Evolutionary conservation across 2,797 vertebrate genomes (phyloP).

Genomic region (Discoglossus pictus): DNA sequence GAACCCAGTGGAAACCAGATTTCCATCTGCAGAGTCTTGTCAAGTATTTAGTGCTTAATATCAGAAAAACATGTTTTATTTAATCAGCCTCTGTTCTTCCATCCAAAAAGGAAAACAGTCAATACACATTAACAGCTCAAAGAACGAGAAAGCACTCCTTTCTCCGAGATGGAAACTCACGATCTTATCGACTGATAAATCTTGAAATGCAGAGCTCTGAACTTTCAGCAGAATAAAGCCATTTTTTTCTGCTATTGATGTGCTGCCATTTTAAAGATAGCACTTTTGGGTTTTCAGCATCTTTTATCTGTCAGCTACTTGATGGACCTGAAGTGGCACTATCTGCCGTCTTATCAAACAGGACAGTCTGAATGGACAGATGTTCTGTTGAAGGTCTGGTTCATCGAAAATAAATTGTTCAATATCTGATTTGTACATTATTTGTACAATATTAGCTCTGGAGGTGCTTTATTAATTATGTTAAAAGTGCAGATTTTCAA

Average conservation of each 20-base stretch:
- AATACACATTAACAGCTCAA: conserved; percentile 83
- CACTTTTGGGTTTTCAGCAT: conserved; percentile 58
- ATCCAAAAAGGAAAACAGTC: conserved; percentile 73
- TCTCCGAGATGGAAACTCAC: conserved; percentile 69
- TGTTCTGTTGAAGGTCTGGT: conserved; percentile 49
- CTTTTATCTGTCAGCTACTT: conserved; percentile 75
- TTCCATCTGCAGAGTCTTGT: conserved; percentile 10
- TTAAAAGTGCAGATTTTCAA: too few relatives aligned
- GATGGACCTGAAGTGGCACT: conserved; percentile 68
- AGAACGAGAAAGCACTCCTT: conserved; percentile 66
- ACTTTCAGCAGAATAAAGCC: conserved; percentile 62
- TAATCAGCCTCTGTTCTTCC: conserved; percentile 60
- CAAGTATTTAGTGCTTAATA: conserved; percentile 53
- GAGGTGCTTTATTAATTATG: too few relatives aligned
- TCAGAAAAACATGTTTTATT: conserved; percentile 62
- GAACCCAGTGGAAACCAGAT: not conserved
- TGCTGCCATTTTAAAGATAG: conserved; percentile 58
- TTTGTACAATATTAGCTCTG: too few relatives aligned
- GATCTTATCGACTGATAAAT: conserved; percentile 70
- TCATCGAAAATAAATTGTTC: too few relatives aligned
- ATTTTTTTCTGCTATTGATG: conserved; percentile 62
- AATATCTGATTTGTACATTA: too few relatives aligned
- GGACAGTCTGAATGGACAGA: conserved; percentile 50
- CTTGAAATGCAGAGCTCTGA: conserved; percentile 62
- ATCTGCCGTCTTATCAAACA: conserved; percentile 60